A percentile compares a stretch with the other conserved stretches of the same genome.
These are phyloP conservation scores for Drosophila kuntzei DNA, from an alignment of 2,888 invertebrate species.

Conservation along the genomic window DNA sequence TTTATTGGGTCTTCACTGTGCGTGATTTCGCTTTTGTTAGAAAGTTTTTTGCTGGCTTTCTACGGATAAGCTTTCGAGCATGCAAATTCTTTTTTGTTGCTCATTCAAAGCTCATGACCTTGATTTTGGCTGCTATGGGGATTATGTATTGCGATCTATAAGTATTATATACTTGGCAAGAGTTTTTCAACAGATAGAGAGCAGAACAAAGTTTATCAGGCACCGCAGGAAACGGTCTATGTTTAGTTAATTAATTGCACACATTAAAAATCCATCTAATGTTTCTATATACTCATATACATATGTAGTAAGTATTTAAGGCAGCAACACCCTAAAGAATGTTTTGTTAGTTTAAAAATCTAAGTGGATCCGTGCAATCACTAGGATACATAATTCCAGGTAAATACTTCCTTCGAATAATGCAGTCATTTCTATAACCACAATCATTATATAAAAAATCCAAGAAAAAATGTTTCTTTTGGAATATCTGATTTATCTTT, in stretches of 20 bases:
- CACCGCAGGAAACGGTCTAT: slow-evolving; percentile 58
- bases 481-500: no score
- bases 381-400: background rate
- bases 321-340: background rate
- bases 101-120: slow-evolving; percentile 47
- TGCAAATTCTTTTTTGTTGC: slow-evolving; percentile 36
- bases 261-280: slow-evolving; percentile 31
- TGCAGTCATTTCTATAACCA: background rate
- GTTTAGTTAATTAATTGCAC: slow-evolving; percentile 36
- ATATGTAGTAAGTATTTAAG: slow-evolving; percentile 16
- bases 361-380: background rate
- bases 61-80: slow-evolving; percentile 33
- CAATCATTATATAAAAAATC: no score
- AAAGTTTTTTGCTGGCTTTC: slow-evolving; percentile 56
- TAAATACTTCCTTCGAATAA: background rate
- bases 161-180: slow-evolving; percentile 17
- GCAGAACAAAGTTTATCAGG: slow-evolving; percentile 60
- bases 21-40: slow-evolving; percentile 57
- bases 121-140: slow-evolving; percentile 48
- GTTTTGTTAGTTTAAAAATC: background rate
- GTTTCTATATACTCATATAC: background rate
- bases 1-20: slow-evolving; percentile 40
- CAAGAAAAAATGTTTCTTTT: no score
- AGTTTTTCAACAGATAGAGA: slow-evolving; percentile 19
- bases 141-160: slow-evolving; percentile 9